Percentiles rank a stretch among this genome's conserved stretches.
Conservation (phyloP, 2,888 invertebrate species). For the Zhuqinia jingwanae region DNA sequence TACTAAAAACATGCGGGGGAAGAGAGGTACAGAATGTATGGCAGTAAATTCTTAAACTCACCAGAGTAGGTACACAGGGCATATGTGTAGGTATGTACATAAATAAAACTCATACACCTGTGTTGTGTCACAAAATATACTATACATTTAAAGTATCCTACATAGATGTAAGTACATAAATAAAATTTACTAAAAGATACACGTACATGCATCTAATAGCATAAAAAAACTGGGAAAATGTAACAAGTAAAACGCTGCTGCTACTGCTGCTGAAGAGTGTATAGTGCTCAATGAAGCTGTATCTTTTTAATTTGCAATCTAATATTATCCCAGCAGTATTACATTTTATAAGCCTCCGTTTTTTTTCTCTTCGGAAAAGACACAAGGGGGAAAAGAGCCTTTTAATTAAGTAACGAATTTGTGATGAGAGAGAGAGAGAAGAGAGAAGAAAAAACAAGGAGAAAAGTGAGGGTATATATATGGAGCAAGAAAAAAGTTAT, state of each 20-base stretch:
- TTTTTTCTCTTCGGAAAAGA: background rate
- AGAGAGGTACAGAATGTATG: too few species aligned
- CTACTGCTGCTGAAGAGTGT: background rate
- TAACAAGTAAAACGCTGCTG: background rate
- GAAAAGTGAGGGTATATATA: too few species aligned
- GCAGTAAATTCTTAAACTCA: background rate
- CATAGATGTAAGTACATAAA: too few species aligned
- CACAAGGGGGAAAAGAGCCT: conserved; percentile 22
- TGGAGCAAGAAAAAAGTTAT: too few species aligned
- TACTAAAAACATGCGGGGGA: background rate
- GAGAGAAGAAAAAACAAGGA: background rate
- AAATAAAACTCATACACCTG: too few species aligned
- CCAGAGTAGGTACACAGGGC: background rate
- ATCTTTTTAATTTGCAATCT: conserved; percentile 30
- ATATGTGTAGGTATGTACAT: too few species aligned
- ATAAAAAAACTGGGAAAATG: background rate
- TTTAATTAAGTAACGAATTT: conserved; percentile 51
- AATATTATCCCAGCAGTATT: background rate
- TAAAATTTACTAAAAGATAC: too few species aligned
- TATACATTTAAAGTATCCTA: too few species aligned
- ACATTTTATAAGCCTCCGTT: background rate
- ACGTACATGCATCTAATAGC: too few species aligned
- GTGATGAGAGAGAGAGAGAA: background rate
- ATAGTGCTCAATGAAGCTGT: conserved; percentile 1
- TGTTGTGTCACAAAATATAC: too few species aligned